phyloP scores from a whole-genome alignment of 2,888 invertebrate genomes.

The Spatulosminthurus flaviceps region DNA sequence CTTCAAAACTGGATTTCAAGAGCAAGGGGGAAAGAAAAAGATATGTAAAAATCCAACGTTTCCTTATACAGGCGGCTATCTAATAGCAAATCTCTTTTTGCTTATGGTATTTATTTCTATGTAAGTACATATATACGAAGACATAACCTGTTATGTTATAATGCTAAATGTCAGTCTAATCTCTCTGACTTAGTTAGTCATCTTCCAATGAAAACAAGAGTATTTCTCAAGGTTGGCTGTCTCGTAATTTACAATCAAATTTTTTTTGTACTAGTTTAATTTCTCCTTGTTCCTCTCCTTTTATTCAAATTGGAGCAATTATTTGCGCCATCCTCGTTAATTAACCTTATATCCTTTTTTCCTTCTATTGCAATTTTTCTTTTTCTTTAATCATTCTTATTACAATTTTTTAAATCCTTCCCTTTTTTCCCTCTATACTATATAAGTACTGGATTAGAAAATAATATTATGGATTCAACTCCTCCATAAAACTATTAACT shows the following conservation, averaged over 20 bases:
- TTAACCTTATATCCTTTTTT: background rate
- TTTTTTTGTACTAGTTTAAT: background rate
- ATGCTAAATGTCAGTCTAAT: background rate
- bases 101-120: too few relatives aligned
- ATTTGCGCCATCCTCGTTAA: background rate
- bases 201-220: slow-evolving; percentile 37
- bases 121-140: too few relatives aligned
- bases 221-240: slow-evolving; percentile 40
- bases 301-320: slow-evolving; percentile 1
- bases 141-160: too few relatives aligned
- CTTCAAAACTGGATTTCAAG: slow-evolving; percentile 41
- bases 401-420: too few relatives aligned
- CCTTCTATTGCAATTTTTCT: too few relatives aligned
- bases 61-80: slow-evolving; percentile 22
- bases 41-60: background rate
- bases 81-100: too few relatives aligned
- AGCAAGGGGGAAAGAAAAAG: slow-evolving; percentile 34
- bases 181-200: background rate
- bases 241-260: slow-evolving; percentile 28
- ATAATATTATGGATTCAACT: too few relatives aligned
- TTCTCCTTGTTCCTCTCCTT: background rate
- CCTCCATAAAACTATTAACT: too few relatives aligned
- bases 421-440: too few relatives aligned
- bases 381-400: too few relatives aligned
- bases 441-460: too few relatives aligned